Base-by-base conservation (phyloP, 1,140 invertebrate genomes). In the Lepidostoma basale region DNA sequence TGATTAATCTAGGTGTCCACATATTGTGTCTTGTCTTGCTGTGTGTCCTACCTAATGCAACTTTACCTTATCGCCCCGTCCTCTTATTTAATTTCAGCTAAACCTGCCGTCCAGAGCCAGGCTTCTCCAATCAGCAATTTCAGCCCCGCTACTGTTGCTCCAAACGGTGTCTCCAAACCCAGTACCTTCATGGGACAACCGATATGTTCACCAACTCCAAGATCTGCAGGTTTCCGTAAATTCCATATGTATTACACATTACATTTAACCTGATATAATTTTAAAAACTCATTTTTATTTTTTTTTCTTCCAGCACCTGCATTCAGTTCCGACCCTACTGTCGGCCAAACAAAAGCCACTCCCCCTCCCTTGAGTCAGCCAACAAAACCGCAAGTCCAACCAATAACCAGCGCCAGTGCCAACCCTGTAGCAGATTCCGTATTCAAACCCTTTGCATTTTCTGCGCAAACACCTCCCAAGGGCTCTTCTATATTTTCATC, bases 131-230 rank as follows among this genome's bases (percentile, higher is more conserved):
- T n/a, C n/a, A n/a, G n/a, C n/a, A n/a, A n/a, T n/a, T n/a, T n/a
- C n/a, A n/a, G n/a, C 18, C 6, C 42, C 14, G 20, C 42, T 18
- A 14, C 40, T 62, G 14, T 25, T 18, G 12, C 23, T n/a, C n/a
- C n/a, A 14, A 47, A 30, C 16, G 16, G 10, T 22, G n/a, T n/a
- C 16, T 40, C 3, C 22, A 44, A 66, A 12, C 36, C 12, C 28
- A 68, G 33, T 42, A 58, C 67, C 16, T 68, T 68, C 47, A 68
- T 68, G 67, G 58, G 56, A 18, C 58, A 56, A 52, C 45, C 33
- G 25, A 68, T 68, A 49, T 68, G 67, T 20, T 68, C 67, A 3
- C 67, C 67, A 12, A 54, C 28, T 20, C 58, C 67, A 20, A 63
- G 23, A 56, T 18, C 67, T 0, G 39, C 59, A 62, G 58, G 67